Base-by-base conservation (phyloP, 2,888 invertebrate genomes). In the Drosophila austrosaltans region DNA sequence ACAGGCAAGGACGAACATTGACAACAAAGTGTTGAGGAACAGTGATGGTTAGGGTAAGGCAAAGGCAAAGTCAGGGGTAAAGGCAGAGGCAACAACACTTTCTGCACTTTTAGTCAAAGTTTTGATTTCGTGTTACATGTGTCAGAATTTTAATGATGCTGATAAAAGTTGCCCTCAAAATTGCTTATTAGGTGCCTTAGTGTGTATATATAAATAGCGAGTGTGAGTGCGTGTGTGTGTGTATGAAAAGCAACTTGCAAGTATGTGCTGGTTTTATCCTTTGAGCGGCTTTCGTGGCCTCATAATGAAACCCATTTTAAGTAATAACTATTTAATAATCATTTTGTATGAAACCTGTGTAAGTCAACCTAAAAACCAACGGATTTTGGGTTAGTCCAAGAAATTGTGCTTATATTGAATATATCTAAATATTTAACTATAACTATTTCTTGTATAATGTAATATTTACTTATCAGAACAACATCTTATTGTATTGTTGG, bases 131-230 rank as follows among this genome's bases (percentile, higher is more conserved):
- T 86, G 85, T 86, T 86, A 86, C 85, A 86, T 86, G 85, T 86
- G 85, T 86, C 85, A 89, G 89, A 86, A 87, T 86, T 86, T 86
- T 86, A 86, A 89, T 86, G 85, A 86, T 86, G 85, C 85, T 86
- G 89, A 86, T 86, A 86, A 86, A 87, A 86, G 85, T 84, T 89
- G 75, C 76, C 75, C 81, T 69, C 76, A 66, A 86, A 84, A 86
- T 86, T 83, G 89, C 83, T 84, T 84, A 88, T 84, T 84, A 84
- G 70, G 89, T 78, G 83, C 62, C 69, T 65, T 56, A 78, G 81
- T 73, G 63, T 78, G 72, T 10, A 10, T 36, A 10, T 36, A 10
- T 36, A 8, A 2, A 8, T 16, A 22, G 44, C 56, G 67, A 40
- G 39, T 42, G 72, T 53, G 68, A 64, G 39, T 30, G 16, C 48